phyloP scores from a whole-genome alignment of 2,113 vertebrate genomes.

The Pseudopipra pipra region DNA sequence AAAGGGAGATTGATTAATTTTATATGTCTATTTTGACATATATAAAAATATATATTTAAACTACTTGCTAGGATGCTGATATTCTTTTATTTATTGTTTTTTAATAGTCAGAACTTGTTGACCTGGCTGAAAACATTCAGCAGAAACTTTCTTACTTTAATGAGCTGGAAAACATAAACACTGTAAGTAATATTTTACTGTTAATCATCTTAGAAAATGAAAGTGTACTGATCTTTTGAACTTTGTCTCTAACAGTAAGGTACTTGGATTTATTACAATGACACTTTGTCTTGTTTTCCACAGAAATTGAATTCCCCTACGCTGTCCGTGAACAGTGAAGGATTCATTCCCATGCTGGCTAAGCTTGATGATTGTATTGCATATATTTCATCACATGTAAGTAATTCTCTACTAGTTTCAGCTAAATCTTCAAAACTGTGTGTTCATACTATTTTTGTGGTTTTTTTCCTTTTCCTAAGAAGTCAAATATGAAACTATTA shows the following conservation, averaged over 20 bases:
- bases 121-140: conserved; percentile 94
- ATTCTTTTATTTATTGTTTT: conserved; percentile 46
- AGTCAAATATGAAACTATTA: not conserved
- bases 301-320: conserved; percentile 96
- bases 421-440: not conserved
- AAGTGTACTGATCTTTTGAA: not conserved
- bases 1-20: not conserved
- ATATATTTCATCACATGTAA: conserved; percentile 95
- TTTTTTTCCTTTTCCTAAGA: not conserved
- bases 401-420: conserved; percentile 54
- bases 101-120: conserved; percentile 89
- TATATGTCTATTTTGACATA: not conserved
- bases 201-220: not conserved
- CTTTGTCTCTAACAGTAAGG: not conserved
- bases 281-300: conserved; percentile 34
- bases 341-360: conserved; percentile 95
- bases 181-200: conserved; percentile 76
- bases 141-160: conserved; percentile 99
- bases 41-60: not conserved
- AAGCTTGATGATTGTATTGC: conserved; percentile 96
- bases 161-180: conserved; percentile 94
- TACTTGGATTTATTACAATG: not conserved
- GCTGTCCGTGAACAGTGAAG: conserved; percentile 94
- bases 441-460: not conserved
- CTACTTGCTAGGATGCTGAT: not conserved